A percentile compares a stretch with the other conserved stretches of the same genome.
Conservation (phyloP, 2,113 vertebrate species). For the Orycteropus afer region DNA sequence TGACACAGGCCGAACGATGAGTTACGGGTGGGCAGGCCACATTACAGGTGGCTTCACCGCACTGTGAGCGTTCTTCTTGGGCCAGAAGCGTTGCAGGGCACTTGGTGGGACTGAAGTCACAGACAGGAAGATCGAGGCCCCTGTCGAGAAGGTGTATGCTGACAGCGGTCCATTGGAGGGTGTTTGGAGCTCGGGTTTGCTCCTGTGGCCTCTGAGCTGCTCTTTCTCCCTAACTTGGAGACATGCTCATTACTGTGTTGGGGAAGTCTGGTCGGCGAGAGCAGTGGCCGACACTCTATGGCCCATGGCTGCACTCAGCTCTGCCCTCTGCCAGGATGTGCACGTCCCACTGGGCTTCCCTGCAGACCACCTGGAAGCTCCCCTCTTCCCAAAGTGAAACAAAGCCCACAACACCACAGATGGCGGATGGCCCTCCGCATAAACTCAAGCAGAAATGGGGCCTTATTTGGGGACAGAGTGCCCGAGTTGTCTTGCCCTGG, state of each 20-base stretch:
- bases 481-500: constrained; percentile 54
- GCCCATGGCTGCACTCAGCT: accelerated
- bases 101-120: too few species aligned
- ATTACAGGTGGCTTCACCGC: too few species aligned
- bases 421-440: constrained; percentile 69
- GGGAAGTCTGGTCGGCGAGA: constrained; percentile 25
- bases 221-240: neutral
- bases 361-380: neutral
- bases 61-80: too few species aligned
- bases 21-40: too few species aligned
- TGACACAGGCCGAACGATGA: too few species aligned
- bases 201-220: constrained; percentile 32
- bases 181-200: neutral
- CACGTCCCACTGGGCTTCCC: neutral
- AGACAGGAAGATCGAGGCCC: too few species aligned
- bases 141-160: neutral
- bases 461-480: constrained; percentile 80
- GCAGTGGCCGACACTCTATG: constrained; percentile 45
- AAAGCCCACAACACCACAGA: too few species aligned
- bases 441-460: constrained; percentile 57
- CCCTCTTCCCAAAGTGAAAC: constrained; percentile 50
- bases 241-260: constrained; percentile 24
- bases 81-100: neutral
- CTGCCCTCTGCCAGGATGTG: constrained; percentile 9
- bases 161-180: neutral